Percentiles rank a stretch among this genome's conserved stretches.
These are phyloP conservation scores for Drosophila saltans DNA, from an alignment of 1,140 invertebrate species.

Conservation along the genomic window DNA sequence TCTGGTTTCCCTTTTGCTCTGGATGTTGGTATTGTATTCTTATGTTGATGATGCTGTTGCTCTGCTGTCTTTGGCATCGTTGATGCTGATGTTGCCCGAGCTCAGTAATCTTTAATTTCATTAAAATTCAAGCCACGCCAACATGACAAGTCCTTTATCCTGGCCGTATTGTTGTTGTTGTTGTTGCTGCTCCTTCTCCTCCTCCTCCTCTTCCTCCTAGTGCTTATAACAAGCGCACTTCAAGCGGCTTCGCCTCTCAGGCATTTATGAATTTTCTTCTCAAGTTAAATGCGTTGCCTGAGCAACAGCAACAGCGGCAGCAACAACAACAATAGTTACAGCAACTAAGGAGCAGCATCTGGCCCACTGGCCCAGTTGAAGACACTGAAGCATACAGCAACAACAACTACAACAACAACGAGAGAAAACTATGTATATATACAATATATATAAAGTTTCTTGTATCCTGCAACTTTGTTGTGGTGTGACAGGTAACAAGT, in stretches of 20 bases:
- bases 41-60: slow-evolving; percentile 26
- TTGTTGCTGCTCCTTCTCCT: slow-evolving; percentile 59
- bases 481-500: slow-evolving; percentile 3
- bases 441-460: slow-evolving; percentile 6
- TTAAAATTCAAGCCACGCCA: slow-evolving; percentile 66
- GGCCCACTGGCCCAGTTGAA: slow-evolving; percentile 29
- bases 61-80: slow-evolving; percentile 21
- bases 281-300: slow-evolving; percentile 64
- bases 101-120: slow-evolving; percentile 78
- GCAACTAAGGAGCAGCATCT: slow-evolving; percentile 5
- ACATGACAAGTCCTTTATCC: slow-evolving; percentile 48
- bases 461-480: slow-evolving; percentile 9
- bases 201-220: slow-evolving; percentile 54
- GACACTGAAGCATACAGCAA: neutral
- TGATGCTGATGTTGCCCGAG: slow-evolving; percentile 44
- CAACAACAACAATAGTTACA: neutral
- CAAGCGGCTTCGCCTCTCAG: slow-evolving; percentile 58
- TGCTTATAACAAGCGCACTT: slow-evolving; percentile 45
- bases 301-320: slow-evolving; percentile 8
- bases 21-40: slow-evolving; percentile 14
- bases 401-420: neutral
- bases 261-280: slow-evolving; percentile 74
- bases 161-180: slow-evolving; percentile 35
- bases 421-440: neutral
- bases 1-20: neutral